phyloP scores from a whole-genome alignment of 2,113 vertebrate genomes.

The Cinclus mexicanus region DNA sequence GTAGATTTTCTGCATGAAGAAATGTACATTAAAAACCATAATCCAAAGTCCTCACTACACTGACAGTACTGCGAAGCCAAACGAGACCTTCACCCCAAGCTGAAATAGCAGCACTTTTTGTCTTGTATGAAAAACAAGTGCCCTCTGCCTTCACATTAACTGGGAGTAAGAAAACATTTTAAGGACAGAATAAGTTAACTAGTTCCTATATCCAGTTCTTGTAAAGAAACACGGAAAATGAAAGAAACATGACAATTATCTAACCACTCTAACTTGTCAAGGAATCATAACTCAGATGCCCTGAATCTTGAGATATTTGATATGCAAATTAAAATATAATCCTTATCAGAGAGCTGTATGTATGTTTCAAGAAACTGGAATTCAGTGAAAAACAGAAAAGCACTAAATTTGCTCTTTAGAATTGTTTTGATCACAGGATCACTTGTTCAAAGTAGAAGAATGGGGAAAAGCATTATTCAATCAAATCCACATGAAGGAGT shows the following conservation, averaged over 20 bases:
- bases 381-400: not conserved
- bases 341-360: not conserved
- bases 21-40: not conserved
- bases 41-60: not conserved
- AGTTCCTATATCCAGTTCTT: not conserved
- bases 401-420: not conserved
- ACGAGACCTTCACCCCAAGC: not conserved
- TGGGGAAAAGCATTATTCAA: not conserved
- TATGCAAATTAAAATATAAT: not conserved
- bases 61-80: not conserved
- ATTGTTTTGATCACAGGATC: not conserved
- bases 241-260: not conserved
- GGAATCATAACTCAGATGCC: not conserved
- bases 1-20: conserved; percentile 30
- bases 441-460: not conserved
- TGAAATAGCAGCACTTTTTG: not conserved
- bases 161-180: not conserved
- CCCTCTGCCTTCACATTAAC: not conserved
- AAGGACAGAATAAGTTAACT: not conserved
- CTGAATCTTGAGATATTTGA: not conserved
- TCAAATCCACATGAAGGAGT: not conserved
- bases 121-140: not conserved
- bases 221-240: not conserved
- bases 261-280: not conserved
- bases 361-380: not conserved